Percentiles rank a stretch among this genome's conserved stretches.
phyloP scores from a whole-genome alignment of 2,113 vertebrate species.

The Esox niger region DNA sequence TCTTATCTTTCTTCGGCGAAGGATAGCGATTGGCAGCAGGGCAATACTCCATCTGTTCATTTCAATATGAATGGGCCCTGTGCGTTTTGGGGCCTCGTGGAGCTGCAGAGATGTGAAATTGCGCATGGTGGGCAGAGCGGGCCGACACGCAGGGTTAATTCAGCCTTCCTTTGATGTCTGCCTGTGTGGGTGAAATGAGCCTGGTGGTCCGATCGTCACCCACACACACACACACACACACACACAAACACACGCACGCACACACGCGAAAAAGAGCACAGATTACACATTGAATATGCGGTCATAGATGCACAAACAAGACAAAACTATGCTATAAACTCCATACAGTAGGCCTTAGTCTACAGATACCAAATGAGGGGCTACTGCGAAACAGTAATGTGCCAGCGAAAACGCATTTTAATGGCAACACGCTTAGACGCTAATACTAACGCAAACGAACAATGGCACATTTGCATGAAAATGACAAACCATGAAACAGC shows the following conservation, averaged over 20 bases:
- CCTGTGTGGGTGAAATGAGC: conserved; percentile 74
- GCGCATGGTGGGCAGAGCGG: conserved; percentile 61
- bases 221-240: conserved; percentile 7
- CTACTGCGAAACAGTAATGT: too few relatives aligned
- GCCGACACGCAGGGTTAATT: conserved; percentile 71
- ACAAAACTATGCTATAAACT: neutral
- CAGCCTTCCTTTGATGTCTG: conserved; percentile 72
- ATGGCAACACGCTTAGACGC: neutral
- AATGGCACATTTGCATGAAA: neutral
- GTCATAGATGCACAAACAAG: neutral
- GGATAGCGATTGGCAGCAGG: conserved; percentile 54
- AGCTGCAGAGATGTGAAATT: conserved; percentile 68
- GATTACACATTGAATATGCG: neutral
- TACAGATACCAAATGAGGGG: neutral
- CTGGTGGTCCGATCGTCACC: conserved; percentile 62
- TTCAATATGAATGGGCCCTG: conserved; percentile 73
- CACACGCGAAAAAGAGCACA: conserved; percentile 3
- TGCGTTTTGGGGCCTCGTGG: conserved; percentile 54
- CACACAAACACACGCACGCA: conserved; percentile 1
- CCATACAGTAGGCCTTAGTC: neutral
- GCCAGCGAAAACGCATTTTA: too few relatives aligned
- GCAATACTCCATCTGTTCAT: conserved; percentile 66
- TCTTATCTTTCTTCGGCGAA: conserved; percentile 59
- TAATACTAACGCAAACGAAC: neutral
- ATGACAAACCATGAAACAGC: neutral